Evolutionary conservation across 2,797 vertebrate species (phyloP).

Genomic region (Phalanger gymnotis): DNA sequence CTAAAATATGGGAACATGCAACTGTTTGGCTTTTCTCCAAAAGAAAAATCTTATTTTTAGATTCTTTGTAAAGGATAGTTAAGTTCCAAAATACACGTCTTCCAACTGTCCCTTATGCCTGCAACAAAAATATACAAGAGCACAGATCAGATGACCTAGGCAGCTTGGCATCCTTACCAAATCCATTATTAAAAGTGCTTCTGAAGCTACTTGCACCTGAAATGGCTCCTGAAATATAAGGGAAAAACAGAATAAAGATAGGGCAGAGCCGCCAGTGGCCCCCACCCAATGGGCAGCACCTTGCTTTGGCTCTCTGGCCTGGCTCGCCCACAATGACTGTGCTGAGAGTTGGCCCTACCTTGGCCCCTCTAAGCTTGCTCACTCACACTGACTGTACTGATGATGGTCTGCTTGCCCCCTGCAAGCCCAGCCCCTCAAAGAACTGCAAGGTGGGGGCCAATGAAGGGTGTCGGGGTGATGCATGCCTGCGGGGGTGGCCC

Average conservation of each 20-base stretch:
- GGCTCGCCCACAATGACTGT: too few species aligned
- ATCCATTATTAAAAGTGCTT: slow-evolving; percentile 97
- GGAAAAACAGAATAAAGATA: slow-evolving; percentile 60
- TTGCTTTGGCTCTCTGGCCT: too few species aligned
- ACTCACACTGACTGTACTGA: background rate
- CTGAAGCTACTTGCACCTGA: slow-evolving; percentile 93
- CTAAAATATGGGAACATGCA: slow-evolving; percentile 76
- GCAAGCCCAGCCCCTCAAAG: background rate
- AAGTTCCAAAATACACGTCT: slow-evolving; percentile 76
- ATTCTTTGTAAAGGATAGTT: slow-evolving; percentile 69
- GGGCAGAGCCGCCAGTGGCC: background rate
- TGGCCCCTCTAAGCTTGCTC: too few species aligned
- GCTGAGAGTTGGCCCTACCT: background rate
- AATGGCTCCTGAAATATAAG: slow-evolving; percentile 92
- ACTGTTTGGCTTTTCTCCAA: slow-evolving; percentile 75
- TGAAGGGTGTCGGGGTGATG: background rate
- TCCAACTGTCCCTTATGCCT: slow-evolving; percentile 75
- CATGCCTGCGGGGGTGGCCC: background rate
- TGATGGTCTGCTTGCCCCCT: background rate
- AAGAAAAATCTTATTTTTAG: slow-evolving; percentile 75
- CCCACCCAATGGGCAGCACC: background rate
- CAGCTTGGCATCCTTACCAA: slow-evolving; percentile 88
- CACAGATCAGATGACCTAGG: slow-evolving; percentile 58
- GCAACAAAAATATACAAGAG: slow-evolving; percentile 70
- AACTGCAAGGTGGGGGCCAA: background rate